Base-by-base conservation (phyloP, 2,888 invertebrate species). In the Carcina quercana region DNA sequence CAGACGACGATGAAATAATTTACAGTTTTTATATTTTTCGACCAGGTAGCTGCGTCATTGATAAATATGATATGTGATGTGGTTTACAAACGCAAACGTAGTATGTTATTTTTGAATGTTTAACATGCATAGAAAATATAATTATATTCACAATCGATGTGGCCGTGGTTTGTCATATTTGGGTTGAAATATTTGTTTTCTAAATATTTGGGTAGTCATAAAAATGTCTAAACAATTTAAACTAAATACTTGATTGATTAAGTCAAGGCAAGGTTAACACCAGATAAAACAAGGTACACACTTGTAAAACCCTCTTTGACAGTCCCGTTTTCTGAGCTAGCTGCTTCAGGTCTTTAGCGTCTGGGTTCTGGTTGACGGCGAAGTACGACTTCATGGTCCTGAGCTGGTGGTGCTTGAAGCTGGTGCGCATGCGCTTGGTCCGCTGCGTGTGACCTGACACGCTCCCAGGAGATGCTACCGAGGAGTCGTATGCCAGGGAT, bases 371-470 rank as follows among this genome's bases (percentile, higher is more conserved):
- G 84, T 99, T 99, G 63, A 98, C 93, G 30, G 96, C 93, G 72
- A 99, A 99, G 74, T 99, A 99, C 25, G 96, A 95, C 80, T 99
- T 99, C 98, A 99, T 99, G 31, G 98, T 97, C 40, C 98, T 86
- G 41, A 99, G 88, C 73, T 99, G 99, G 70, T 98, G 97, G 72
- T 99, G 99, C 70, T 99, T 99, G 86, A 99, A 99, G 49, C 97
- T 98, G 29, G 99, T 99, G 35, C 99, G 87, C 95, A 99, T 98
- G 35, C 99, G 88, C 75, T 99, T 99, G 37, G 95, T 94, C 38
- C 96, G 70, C 85, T 91, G 72, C 47, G 85, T 65, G 79, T 83
- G 84, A 20, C 83, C 74, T 1, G 76, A 69, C 10, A 89, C 88
- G 36, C 89, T 89, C 1, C 90, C 90, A 0, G 91, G 91, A 0